phyloP scores from a whole-genome alignment of 2,888 invertebrate genomes.

The Scaptomyza cyrtandrae region DNA sequence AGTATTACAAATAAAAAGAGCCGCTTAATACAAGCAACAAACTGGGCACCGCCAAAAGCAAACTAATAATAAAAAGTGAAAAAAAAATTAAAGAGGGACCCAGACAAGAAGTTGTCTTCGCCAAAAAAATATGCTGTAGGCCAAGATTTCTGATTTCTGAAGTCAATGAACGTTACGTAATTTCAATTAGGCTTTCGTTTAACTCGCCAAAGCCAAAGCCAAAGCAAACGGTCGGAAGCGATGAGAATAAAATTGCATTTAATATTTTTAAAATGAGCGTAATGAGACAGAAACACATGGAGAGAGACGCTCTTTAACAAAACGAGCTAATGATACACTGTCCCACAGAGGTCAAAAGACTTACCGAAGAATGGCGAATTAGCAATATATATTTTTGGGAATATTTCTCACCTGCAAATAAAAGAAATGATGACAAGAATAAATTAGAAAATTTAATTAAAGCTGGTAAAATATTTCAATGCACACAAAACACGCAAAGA shows the following conservation, averaged over 20 bases:
- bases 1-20: constrained; percentile 58
- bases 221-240: constrained; percentile 53
- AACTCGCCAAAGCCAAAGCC: constrained; percentile 12
- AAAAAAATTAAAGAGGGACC: constrained; percentile 37
- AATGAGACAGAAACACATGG: constrained; percentile 44
- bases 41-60: constrained; percentile 13
- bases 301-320: constrained; percentile 20
- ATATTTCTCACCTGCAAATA: constrained; percentile 50
- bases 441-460: neutral
- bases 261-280: constrained; percentile 54
- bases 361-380: constrained; percentile 47
- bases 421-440: constrained; percentile 4
- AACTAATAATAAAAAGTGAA: constrained; percentile 74
- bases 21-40: constrained; percentile 48
- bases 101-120: constrained; percentile 20
- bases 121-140: constrained; percentile 25
- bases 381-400: constrained; percentile 1
- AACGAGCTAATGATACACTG: constrained; percentile 45
- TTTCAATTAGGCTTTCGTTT: constrained; percentile 73
- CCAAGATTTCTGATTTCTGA: constrained; percentile 55
- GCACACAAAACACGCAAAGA: too few species aligned
- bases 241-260: constrained; percentile 78
- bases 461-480: neutral
- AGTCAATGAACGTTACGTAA: constrained; percentile 81
- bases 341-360: constrained; percentile 59